Evolutionary conservation across 2,113 vertebrate species (phyloP).

Genomic region (Nesogale talazaci): DNA sequence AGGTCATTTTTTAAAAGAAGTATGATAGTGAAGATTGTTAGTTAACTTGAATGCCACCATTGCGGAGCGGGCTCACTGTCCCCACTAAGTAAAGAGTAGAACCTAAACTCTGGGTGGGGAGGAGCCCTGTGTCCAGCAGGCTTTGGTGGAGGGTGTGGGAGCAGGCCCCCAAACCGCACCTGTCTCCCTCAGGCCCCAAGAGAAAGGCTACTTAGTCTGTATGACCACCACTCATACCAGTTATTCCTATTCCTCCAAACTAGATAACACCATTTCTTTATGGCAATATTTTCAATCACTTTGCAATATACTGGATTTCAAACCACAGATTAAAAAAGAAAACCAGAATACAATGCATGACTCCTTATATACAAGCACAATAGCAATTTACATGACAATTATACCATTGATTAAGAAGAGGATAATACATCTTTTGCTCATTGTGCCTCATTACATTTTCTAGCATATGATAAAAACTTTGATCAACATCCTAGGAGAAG

Average conservation of each 20-base stretch:
- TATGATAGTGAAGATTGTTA: not conserved
- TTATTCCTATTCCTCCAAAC: not conserved
- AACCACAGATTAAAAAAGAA: not conserved
- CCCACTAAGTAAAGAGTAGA: not conserved
- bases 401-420: not conserved
- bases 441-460: constrained; percentile 2
- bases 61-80: not conserved
- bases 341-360: not conserved
- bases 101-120: not conserved
- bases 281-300: not conserved
- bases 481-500: not conserved
- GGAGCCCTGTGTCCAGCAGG: not conserved
- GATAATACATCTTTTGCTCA: not conserved
- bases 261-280: not conserved
- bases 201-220: not conserved
- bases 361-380: not conserved
- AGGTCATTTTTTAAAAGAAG: constrained; percentile 18
- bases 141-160: not conserved
- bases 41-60: not conserved
- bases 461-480: not conserved
- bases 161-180: not conserved
- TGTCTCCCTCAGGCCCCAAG: not conserved
- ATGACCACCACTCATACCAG: not conserved
- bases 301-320: not conserved
- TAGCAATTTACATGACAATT: not conserved